These are phyloP conservation scores for Steinernema scapterisci DNA, from an alignment of 2,888 invertebrate genomes.

Conservation along the genomic window DNA sequence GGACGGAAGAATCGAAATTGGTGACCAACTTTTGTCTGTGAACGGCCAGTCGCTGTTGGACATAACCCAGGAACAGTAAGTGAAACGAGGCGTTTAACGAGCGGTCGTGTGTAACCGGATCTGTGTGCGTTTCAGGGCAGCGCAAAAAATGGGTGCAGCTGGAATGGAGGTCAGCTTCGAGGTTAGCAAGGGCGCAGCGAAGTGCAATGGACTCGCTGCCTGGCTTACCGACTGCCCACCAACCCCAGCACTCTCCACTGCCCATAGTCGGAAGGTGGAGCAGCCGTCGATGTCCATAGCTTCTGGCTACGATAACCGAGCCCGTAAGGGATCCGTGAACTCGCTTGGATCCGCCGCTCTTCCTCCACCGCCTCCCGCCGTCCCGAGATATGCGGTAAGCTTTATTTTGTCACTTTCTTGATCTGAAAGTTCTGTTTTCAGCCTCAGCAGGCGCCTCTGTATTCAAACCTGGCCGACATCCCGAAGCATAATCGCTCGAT, in stretches of 20 bases:
- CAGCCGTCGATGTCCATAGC: slow-evolving; percentile 21
- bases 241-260: slow-evolving; percentile 22
- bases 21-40: slow-evolving; percentile 93
- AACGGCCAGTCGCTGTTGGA: slow-evolving; percentile 92
- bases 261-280: slow-evolving; percentile 27
- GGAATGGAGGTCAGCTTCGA: slow-evolving; percentile 90
- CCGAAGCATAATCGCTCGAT: slow-evolving; percentile 49
- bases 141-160: slow-evolving; percentile 90
- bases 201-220: slow-evolving; percentile 89
- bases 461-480: slow-evolving; percentile 9
- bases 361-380: neutral
- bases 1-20: slow-evolving; percentile 92
- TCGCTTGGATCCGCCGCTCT: slow-evolving; percentile 22
- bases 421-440: neutral
- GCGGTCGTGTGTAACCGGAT: slow-evolving; percentile 12
- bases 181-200: slow-evolving; percentile 96
- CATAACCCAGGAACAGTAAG: slow-evolving; percentile 76
- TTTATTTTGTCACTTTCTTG: too few species aligned
- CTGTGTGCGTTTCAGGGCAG: slow-evolving; percentile 76
- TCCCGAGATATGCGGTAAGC: neutral
- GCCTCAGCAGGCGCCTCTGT: slow-evolving; percentile 14
- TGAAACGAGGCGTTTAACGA: slow-evolving; percentile 40
- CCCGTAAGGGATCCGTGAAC: slow-evolving; percentile 2
- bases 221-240: slow-evolving; percentile 38
- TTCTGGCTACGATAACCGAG: slow-evolving; percentile 1